phyloP scores from a whole-genome alignment of 2,113 vertebrate species.

The Pedionomus torquatus region DNA sequence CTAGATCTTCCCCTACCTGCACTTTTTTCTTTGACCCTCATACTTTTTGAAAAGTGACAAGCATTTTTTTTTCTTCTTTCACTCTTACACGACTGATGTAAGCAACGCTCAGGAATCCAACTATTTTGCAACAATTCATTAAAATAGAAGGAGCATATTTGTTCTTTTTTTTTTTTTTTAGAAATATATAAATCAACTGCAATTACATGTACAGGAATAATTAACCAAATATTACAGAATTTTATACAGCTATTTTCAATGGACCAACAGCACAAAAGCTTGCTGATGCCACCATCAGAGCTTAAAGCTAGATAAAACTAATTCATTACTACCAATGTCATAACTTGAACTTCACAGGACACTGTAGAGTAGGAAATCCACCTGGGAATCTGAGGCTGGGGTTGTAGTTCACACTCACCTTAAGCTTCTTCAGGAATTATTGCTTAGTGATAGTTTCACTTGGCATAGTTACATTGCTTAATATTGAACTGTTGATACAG shows the following conservation, averaged over 20 bases:
- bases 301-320: neutral
- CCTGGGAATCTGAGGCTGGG: neutral
- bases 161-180: neutral
- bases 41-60: neutral
- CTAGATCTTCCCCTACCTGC: neutral
- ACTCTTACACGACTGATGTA: neutral
- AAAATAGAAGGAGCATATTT: neutral
- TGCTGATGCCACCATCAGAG: accelerated
- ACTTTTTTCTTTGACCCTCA: neutral
- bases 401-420: neutral
- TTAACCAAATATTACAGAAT: neutral
- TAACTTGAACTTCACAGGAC: neutral
- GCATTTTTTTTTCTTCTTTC: neutral
- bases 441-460: neutral
- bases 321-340: neutral
- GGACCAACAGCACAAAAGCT: neutral
- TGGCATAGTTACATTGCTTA: neutral
- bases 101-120: neutral
- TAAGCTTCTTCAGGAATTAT: neutral
- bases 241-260: neutral
- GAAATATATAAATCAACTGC: neutral
- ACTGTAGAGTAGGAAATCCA: neutral
- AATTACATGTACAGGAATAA: neutral
- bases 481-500: neutral
- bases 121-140: neutral